Evolutionary conservation across 1,140 invertebrate species (phyloP).

Genomic region (Triops cancriformis): DNA sequence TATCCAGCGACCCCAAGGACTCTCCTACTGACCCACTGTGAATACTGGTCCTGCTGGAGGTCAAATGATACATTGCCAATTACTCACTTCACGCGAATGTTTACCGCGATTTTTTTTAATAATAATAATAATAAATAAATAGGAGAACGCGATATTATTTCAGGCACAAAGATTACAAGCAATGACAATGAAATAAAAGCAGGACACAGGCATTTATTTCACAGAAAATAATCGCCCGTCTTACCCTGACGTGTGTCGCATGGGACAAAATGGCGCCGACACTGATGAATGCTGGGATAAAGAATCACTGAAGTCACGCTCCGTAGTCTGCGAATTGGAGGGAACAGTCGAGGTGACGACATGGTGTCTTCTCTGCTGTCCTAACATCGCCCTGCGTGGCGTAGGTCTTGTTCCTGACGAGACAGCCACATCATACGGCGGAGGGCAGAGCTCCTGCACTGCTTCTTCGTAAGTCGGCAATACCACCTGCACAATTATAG

Average conservation of each 20-base stretch:
- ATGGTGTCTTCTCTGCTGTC: not conserved
- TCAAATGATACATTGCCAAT: not conserved
- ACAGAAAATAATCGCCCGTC: not conserved
- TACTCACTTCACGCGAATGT: no score
- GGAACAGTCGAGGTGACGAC: not conserved
- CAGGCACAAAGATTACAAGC: no score
- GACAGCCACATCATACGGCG: not conserved
- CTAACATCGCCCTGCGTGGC: not conserved
- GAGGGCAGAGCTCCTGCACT: not conserved
- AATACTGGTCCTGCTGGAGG: not conserved
- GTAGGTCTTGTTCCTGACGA: not conserved
- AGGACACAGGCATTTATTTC: not conserved
- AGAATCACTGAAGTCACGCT: not conserved
- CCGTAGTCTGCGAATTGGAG: not conserved
- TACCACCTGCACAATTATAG: not conserved
- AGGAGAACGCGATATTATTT: no score
- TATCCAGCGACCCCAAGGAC: not conserved
- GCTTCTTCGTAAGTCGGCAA: constrained; percentile 4
- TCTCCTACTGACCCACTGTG: not conserved
- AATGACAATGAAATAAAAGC: no score
- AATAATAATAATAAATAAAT: no score
- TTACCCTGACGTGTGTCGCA: constrained; percentile 9
- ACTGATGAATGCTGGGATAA: not conserved
- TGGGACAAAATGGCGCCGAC: not conserved
- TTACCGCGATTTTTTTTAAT: no score